Base-by-base conservation (phyloP, 2,888 invertebrate species). In the Selenia dentaria region DNA sequence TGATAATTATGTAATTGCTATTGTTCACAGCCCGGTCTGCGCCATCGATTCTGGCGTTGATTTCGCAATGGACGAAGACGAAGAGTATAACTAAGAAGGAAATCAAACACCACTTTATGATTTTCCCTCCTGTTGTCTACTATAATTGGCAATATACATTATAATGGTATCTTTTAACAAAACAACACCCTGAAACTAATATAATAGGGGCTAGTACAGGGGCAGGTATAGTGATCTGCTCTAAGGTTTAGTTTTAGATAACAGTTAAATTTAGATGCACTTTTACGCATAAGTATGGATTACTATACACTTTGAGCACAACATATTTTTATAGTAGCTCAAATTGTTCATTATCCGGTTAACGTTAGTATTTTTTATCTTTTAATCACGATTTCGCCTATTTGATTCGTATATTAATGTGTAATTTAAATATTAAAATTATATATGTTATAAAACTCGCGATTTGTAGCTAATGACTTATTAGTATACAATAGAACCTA, bases 11-110 rank as follows among this genome's bases (percentile, higher is more conserved):
- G 20, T 11, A 27, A 16, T 3, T 43, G 39, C 34, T 41, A 0
- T 52, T 43, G 37, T 64, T 92, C 92, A 43, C 91, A 96, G 96
- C 79, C 96, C 96, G 34, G 93, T 95, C 40, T 95, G 96, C 79
- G 93, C 94, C 49, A 92, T 94, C 56, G 96, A 96, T 83, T 96
- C 96, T 33, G 95, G 95, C 29, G 93, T 95, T 59, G 96, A 96
- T 78, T 95, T 96, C 73, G 93, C 95, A 8, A 96, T 96, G 96
- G 96, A 96, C 74, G 96, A 96, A 86, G 96, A 96, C 68, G 95
- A 94, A 63, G 92, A 91, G 64, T 91, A 91, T 64, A 84, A 87
- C 61, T 89, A 69, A 76, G 45, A 41, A 18, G 34, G 31, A 37
- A 18, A 20, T 36, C 29, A 20, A 6, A 24, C 38, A 18, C 35